phyloP scores from a whole-genome alignment of 2,888 invertebrate species.

The Lutraria lutraria region DNA sequence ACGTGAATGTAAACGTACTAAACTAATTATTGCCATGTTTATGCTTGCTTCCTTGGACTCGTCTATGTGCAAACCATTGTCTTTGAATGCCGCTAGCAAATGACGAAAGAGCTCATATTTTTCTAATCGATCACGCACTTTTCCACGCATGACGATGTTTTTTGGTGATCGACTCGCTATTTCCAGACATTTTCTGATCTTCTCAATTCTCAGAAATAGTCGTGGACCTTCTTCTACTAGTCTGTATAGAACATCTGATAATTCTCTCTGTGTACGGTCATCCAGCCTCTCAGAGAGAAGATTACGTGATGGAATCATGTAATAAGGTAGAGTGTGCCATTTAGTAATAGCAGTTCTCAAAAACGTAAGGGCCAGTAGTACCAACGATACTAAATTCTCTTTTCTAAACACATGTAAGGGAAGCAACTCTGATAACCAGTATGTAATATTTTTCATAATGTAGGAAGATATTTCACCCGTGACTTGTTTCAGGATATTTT shows the following conservation, averaged over 20 bases:
- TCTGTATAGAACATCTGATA: not conserved
- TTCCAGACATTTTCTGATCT: not conserved
- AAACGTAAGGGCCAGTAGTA: not conserved
- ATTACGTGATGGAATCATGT: slow-evolving; percentile 25
- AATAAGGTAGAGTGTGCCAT: slow-evolving; percentile 16
- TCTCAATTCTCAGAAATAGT: not conserved
- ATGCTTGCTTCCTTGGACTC: not conserved
- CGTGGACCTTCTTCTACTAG: not conserved
- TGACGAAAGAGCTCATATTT: not conserved
- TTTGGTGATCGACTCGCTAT: not conserved
- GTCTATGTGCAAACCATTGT: not conserved
- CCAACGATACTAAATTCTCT: not conserved
- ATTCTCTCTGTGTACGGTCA: too few relatives aligned
- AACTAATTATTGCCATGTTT: not conserved
- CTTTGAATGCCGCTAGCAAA: not conserved
- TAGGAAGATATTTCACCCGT: not conserved
- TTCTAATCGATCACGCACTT: not conserved
- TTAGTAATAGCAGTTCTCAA: not conserved
- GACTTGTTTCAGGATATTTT: not conserved
- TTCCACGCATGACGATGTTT: not conserved
- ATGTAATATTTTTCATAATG: slow-evolving; percentile 23
- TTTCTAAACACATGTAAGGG: not conserved
- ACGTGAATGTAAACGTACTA: not conserved
- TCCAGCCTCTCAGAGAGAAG: slow-evolving; percentile 16
- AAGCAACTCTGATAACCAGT: slow-evolving; percentile 1